Evolutionary conservation across 1,140 invertebrate genomes (phyloP).

Genomic region (Zaprionus davidi): DNA sequence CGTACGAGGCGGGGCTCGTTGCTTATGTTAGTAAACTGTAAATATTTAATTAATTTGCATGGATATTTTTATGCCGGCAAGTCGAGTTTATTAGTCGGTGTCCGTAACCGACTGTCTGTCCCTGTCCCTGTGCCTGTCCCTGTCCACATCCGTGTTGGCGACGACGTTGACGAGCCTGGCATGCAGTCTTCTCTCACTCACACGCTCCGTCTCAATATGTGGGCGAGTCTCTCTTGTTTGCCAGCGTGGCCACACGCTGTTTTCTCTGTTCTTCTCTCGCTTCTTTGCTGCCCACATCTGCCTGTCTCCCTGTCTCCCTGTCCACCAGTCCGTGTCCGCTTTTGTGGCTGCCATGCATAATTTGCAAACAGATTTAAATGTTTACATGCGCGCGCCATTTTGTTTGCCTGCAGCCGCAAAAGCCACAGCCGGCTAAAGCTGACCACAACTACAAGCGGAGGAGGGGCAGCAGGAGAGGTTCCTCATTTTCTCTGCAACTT

Average conservation of each 20-base stretch:
- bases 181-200: constrained; percentile 5
- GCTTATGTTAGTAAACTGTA: constrained; percentile 80
- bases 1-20: constrained; percentile 6
- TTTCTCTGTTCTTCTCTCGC: constrained; percentile 3
- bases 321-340: constrained; percentile 10
- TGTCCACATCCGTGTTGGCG: constrained; percentile 30
- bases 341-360: constrained; percentile 53
- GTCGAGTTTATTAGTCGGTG: constrained; percentile 75
- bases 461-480: background rate
- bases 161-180: constrained; percentile 20
- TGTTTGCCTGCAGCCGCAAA: constrained; percentile 38
- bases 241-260: constrained; percentile 17
- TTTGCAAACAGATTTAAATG: constrained; percentile 65
- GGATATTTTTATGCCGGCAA: constrained; percentile 78
- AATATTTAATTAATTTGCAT: constrained; percentile 82
- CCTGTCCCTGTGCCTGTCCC: background rate
- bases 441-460: background rate
- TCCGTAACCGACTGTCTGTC: constrained; percentile 2
- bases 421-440: constrained; percentile 22
- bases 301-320: constrained; percentile 5
- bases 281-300: constrained; percentile 15
- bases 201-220: constrained; percentile 12
- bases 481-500: background rate
- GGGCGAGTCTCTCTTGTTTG: background rate
- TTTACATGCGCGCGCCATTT: constrained; percentile 55